Evolutionary conservation across 2,797 vertebrate species (phyloP), one percentile per base, ranked within the genome.

Genomic region (Tolypeutes matacus): DNA sequence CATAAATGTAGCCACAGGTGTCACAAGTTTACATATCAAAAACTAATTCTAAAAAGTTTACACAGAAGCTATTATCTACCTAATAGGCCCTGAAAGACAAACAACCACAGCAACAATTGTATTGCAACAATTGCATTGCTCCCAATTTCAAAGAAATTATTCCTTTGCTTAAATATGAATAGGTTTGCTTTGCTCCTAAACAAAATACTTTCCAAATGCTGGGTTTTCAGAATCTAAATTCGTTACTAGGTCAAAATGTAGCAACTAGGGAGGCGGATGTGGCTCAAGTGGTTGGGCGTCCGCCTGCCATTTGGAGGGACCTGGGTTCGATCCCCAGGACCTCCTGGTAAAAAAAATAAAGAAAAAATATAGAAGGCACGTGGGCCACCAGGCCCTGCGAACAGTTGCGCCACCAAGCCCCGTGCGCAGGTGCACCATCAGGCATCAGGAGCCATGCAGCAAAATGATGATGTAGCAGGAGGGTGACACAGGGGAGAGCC

Each of bases 1-100:
- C 67, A 89, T 73, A 81, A 76, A 87, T n/a, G 5, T 58, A 60
- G 31, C 27, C 60, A 84, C 31, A 95, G 77, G 15, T 92, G 34
- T 95, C 36, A n/a, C 76, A 96, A 83, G n/a, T 85, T 96, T 80
- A 90, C 86, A 75, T 89, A 95, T 62, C 6, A 94, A n/a, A 60
- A 86, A 64, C 21, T 96, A 34, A 86, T 88, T 42, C 69, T 82
- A 82, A 77, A 86, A 90, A 9, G 31, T 75, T 73, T 12, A 58
- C 29, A 76, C 4, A 70, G 29, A 49, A 84, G 46, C 69, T 78
- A 72, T 23, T 67, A 73, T 36, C 42, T 90, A 82, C 29, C 49
- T 77, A 49, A 77, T n/a, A 77, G 46, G 53, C 49, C 14, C 17
- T 60, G 27, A 87, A 91, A 87, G 72, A 83, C 31, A 95, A 92